phyloP scores from a whole-genome alignment of 2,888 invertebrate species.

The Himalopsyche tibetana region DNA sequence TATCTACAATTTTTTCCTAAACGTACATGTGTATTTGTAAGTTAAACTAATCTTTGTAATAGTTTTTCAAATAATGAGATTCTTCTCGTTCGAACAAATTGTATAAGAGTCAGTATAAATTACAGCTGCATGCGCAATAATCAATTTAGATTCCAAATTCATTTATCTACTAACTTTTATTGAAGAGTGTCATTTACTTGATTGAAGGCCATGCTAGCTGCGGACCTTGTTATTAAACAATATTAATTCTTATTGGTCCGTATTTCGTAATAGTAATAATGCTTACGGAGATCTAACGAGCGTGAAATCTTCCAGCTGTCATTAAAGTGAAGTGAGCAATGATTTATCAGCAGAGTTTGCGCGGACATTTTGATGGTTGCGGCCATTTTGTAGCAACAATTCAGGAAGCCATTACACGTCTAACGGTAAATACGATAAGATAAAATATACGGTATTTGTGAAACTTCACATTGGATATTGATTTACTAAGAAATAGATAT shows the following conservation, averaged over 20 bases:
- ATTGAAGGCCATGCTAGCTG: not conserved
- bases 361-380: constrained; percentile 6
- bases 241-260: not conserved
- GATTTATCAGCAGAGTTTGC: constrained; percentile 4
- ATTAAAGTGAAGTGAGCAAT: constrained; percentile 11
- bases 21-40: no score
- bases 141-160: no score
- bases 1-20: no score
- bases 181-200: not conserved
- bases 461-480: not conserved
- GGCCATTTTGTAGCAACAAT: not conserved
- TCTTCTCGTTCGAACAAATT: no score
- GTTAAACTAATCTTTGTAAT: no score
- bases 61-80: no score
- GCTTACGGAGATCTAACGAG: not conserved
- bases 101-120: no score
- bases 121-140: no score
- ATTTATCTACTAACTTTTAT: no score
- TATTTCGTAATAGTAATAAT: not conserved
- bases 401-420: constrained; percentile 23
- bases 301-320: constrained; percentile 21
- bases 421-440: constrained; percentile 9
- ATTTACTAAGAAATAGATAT: not conserved
- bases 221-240: not conserved
- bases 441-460: not conserved